Evolutionary conservation across 2,113 vertebrate genomes (phyloP).

Genomic region (Cebus imitator): DNA sequence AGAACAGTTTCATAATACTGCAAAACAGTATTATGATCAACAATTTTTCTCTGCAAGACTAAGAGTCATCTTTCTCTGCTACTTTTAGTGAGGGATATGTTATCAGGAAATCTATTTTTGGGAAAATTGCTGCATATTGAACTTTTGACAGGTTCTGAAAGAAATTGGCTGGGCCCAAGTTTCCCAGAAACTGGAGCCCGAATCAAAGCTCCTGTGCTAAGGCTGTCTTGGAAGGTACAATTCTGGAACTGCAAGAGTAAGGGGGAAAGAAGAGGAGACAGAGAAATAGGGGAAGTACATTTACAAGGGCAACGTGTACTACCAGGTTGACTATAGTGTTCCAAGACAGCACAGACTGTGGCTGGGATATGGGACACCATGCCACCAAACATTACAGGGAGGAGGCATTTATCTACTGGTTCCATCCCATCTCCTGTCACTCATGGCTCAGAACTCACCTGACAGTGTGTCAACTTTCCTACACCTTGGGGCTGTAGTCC

Average conservation of each 20-base stretch:
- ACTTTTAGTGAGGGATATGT: background rate
- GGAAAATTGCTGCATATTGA: background rate
- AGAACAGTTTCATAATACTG: background rate
- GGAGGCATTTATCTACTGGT: background rate
- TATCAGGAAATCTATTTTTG: background rate
- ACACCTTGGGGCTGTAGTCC: background rate
- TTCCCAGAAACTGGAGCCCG: background rate
- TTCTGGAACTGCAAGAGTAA: background rate
- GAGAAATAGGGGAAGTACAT: background rate
- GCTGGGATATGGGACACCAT: accelerated
- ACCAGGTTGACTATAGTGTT: background rate
- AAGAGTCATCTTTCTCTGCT: background rate
- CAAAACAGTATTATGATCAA: background rate
- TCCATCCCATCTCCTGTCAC: background rate
- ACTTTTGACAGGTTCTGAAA: background rate
- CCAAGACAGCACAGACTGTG: no score
- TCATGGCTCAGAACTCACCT: background rate
- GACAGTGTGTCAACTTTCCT: accelerated
- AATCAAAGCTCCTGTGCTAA: background rate
- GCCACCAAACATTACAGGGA: accelerated
- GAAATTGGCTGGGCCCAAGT: background rate
- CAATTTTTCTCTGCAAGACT: background rate
- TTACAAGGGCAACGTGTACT: no score
- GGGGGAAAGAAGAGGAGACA: no score
- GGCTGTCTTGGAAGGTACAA: background rate